Percentiles rank a stretch among this genome's conserved stretches.
Evolutionary conservation across 2,888 invertebrate genomes (phyloP).

Genomic region (Spisula solida): DNA sequence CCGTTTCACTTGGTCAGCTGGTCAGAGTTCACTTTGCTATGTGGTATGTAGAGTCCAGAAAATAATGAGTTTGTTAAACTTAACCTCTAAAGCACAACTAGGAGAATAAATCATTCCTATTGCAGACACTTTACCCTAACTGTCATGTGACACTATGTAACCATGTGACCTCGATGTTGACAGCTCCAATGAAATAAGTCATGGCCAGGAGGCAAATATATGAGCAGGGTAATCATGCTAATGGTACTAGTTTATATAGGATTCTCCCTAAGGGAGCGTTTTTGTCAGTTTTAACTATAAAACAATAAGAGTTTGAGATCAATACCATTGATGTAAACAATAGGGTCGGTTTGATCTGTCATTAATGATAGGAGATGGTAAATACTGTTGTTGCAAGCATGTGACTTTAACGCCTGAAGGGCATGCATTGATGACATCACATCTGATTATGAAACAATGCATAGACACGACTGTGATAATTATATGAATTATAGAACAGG

Average conservation of each 20-base stretch:
- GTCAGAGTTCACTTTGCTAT: not conserved
- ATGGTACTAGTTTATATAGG: conserved; percentile 3
- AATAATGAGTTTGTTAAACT: conserved; percentile 13
- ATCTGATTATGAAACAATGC: conserved; percentile 1
- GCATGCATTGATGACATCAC: not conserved
- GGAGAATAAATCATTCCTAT: not conserved
- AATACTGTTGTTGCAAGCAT: not conserved
- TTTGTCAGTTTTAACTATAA: conserved; percentile 14
- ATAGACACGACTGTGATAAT: not conserved
- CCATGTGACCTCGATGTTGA: conserved; percentile 7
- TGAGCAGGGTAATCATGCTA: conserved; percentile 5
- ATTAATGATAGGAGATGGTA: not conserved
- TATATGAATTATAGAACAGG: conserved; percentile 5
- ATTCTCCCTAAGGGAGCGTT: not conserved
- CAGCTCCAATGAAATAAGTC: conserved; percentile 19
- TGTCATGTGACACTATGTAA: conserved; percentile 10
- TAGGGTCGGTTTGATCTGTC: not conserved
- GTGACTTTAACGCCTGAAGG: not conserved
- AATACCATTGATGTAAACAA: not conserved
- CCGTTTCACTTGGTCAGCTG: not conserved
- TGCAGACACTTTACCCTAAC: not conserved
- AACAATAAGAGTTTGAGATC: conserved; percentile 21
- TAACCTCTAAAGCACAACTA: not conserved
- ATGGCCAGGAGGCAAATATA: conserved; percentile 11
- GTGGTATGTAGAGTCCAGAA: not conserved